Conservation (phyloP, 1,140 invertebrate species). For the Phymastichus coffea region DNA sequence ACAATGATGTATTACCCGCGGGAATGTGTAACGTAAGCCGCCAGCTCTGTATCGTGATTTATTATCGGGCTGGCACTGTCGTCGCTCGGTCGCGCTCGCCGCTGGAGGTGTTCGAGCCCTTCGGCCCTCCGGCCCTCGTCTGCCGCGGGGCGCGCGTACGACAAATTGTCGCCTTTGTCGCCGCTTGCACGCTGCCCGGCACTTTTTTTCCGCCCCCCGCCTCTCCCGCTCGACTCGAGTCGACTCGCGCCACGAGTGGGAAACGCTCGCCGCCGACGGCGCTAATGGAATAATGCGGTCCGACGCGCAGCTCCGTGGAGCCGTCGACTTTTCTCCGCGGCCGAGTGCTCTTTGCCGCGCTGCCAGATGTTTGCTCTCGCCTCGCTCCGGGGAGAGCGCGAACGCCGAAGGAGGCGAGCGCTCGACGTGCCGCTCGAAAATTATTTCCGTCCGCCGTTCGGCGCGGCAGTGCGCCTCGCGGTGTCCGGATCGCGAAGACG, state of each 20-base stretch:
- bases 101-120: too few species aligned
- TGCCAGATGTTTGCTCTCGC: not conserved
- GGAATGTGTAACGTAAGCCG: constrained; percentile 20
- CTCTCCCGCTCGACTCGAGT: not conserved
- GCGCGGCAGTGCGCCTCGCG: too few species aligned
- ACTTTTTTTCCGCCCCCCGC: not conserved
- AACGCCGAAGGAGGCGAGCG: too few species aligned
- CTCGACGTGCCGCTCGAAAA: too few species aligned
- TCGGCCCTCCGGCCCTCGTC: too few species aligned
- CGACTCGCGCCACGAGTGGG: not conserved
- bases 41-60: constrained; percentile 16
- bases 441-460: too few species aligned
- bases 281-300: constrained; percentile 28
- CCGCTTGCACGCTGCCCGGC: not conserved
- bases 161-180: not conserved
- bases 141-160: too few species aligned
- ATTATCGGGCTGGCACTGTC: constrained; percentile 7
- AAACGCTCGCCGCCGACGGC: constrained; percentile 4
- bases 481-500: too few species aligned
- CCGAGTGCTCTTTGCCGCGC: not conserved
- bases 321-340: not conserved
- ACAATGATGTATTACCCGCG: constrained; percentile 28
- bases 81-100: not conserved
- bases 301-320: not conserved
- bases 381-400: not conserved